phyloP scores from a whole-genome alignment of 2,888 invertebrate species.

The Archips xylosteana region DNA sequence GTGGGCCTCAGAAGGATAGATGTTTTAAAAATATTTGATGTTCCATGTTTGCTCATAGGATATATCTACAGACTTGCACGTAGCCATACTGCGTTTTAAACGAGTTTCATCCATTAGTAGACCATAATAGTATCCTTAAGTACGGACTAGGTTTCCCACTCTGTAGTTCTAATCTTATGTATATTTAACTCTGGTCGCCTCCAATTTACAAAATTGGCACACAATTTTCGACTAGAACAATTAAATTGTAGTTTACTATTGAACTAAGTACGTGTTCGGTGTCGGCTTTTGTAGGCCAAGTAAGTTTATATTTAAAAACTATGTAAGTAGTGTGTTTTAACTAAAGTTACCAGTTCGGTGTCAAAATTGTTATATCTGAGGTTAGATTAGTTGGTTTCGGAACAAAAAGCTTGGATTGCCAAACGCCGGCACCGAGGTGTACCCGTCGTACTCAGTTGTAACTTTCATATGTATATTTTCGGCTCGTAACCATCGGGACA shows the following conservation, averaged over 20 bases:
- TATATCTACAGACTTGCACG: slow-evolving; percentile 21
- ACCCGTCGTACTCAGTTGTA: slow-evolving; percentile 20
- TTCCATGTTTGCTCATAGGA: background rate
- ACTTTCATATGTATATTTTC: slow-evolving; percentile 39
- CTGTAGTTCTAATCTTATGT: slow-evolving; percentile 15
- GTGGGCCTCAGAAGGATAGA: background rate
- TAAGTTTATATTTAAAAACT: slow-evolving; percentile 13
- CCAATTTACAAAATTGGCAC: slow-evolving; percentile 27
- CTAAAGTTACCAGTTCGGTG: slow-evolving; percentile 39
- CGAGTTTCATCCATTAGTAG: slow-evolving; percentile 14
- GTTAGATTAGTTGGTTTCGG: slow-evolving; percentile 22
- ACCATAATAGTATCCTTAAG: slow-evolving; percentile 4
- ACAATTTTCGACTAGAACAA: slow-evolving; percentile 13
- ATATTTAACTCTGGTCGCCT: slow-evolving; percentile 13
- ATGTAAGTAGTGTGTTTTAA: slow-evolving; percentile 29
- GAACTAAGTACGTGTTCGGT: slow-evolving; percentile 17
- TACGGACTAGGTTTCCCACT: slow-evolving; percentile 29
- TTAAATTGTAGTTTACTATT: slow-evolving; percentile 22
- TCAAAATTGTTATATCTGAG: slow-evolving; percentile 38
- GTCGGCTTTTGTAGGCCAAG: slow-evolving; percentile 17
- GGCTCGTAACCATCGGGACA: slow-evolving; percentile 56
- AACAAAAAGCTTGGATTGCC: slow-evolving; percentile 14
- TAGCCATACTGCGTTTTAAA: slow-evolving; percentile 37
- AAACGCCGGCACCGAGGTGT: slow-evolving; percentile 14
- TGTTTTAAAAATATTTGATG: background rate